Evolutionary conservation across 1,140 invertebrate genomes (phyloP).

Genomic region (Tetramorium parvispinum): DNA sequence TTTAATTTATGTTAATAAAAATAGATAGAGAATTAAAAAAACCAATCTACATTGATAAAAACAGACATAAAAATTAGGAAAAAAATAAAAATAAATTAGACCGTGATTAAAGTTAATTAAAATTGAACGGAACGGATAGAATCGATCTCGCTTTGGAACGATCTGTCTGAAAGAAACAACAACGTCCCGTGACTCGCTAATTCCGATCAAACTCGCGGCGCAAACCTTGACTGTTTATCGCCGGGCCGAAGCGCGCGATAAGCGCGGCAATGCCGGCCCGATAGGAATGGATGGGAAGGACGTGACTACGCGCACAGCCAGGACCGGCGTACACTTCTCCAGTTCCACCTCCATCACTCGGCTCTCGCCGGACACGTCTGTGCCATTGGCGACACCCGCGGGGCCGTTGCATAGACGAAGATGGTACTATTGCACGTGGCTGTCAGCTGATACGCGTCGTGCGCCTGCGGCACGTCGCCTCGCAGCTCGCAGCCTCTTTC

Average conservation of each 20-base stretch:
- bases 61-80: too few species aligned
- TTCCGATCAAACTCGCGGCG: background rate
- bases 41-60: too few species aligned
- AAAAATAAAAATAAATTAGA: too few species aligned
- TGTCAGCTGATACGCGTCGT: conserved; percentile 72
- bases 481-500: conserved; percentile 40
- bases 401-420: background rate
- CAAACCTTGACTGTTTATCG: background rate
- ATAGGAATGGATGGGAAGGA: background rate
- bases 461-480: conserved; percentile 42
- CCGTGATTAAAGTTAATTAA: too few species aligned
- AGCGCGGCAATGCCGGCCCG: background rate
- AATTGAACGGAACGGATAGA: too few species aligned
- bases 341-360: background rate
- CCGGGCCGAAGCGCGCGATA: background rate
- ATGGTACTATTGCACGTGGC: conserved; percentile 69
- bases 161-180: too few species aligned
- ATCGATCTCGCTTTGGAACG: too few species aligned
- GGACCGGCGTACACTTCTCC: background rate
- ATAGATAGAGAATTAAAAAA: too few species aligned
- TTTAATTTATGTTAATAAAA: too few species aligned
- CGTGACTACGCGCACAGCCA: too few species aligned
- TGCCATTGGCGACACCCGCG: background rate
- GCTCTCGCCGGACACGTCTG: background rate
- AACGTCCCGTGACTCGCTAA: background rate